Percentiles rank a stretch among this genome's conserved stretches.
phyloP scores from a whole-genome alignment of 2,113 vertebrate species.

The Macroglossus sobrinus region DNA sequence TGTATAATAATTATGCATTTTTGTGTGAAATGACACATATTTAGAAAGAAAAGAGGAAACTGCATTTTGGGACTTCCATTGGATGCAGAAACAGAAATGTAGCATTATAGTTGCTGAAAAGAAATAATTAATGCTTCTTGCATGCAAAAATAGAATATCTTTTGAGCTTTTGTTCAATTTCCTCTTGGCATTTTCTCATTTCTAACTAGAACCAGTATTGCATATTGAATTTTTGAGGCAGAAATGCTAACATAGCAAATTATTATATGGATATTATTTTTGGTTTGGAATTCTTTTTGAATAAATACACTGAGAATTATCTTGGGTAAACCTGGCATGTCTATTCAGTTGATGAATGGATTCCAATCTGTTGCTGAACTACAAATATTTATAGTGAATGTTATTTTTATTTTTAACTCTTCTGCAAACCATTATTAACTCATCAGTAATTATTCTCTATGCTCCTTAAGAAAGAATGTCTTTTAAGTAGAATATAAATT shows the following conservation, averaged over 20 bases:
- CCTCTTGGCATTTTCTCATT: constrained; percentile 43
- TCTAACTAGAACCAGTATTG: constrained; percentile 28
- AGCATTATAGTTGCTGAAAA: constrained; percentile 5
- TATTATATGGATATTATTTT: constrained; percentile 49
- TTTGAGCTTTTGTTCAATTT: constrained; percentile 38
- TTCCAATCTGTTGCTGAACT: not conserved
- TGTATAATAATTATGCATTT: not conserved
- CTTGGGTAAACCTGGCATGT: not conserved
- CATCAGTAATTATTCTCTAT: constrained; percentile 1
- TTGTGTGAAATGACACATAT: not conserved
- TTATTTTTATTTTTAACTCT: constrained; percentile 46
- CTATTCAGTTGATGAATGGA: not conserved
- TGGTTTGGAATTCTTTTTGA: constrained; percentile 27
- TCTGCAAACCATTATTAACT: constrained; percentile 35
- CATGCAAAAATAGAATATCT: not conserved
- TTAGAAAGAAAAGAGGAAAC: constrained; percentile 18
- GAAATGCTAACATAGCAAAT: constrained; percentile 46
- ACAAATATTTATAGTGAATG: not conserved
- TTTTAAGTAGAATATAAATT: constrained; percentile 42
- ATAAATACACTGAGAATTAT: constrained; percentile 25
- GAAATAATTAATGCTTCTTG: constrained; percentile 20
- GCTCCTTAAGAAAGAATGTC: not conserved
- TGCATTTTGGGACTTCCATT: not conserved
- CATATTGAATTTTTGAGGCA: constrained; percentile 32
- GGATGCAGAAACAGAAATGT: not conserved